These are phyloP conservation scores for Drosophila prosaltans DNA, from an alignment of 1,140 invertebrate species.

Conservation along the genomic window DNA sequence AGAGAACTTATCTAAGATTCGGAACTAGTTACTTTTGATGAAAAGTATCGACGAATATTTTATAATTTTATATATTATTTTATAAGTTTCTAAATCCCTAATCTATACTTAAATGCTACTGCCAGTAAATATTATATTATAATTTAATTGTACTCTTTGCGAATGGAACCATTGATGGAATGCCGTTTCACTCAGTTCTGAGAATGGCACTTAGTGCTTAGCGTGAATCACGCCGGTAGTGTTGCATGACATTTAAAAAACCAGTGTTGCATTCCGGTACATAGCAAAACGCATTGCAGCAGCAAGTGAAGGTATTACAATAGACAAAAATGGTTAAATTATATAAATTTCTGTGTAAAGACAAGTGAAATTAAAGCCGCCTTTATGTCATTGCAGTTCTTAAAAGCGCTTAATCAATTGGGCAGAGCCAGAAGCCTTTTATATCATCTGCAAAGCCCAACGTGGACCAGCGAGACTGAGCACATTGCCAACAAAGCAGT, in stretches of 20 bases:
- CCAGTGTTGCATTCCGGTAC: conserved; percentile 31
- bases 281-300: conserved; percentile 29
- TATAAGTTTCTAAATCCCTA: too few relatives aligned
- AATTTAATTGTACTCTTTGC: too few relatives aligned
- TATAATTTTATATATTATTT: too few relatives aligned
- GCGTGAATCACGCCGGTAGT: conserved; percentile 1
- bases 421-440: conserved; percentile 41
- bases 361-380: conserved; percentile 31
- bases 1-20: background rate
- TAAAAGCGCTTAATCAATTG: conserved; percentile 56
- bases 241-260: background rate
- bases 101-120: too few relatives aligned
- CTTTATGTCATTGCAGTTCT: conserved; percentile 71
- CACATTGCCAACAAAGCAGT: conserved; percentile 68
- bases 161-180: background rate
- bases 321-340: conserved; percentile 51
- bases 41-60: too few relatives aligned
- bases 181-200: background rate
- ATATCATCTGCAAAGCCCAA: conserved; percentile 36
- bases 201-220: background rate
- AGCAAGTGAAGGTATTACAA: conserved; percentile 64
- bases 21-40: background rate
- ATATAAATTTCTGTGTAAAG: conserved; percentile 57
- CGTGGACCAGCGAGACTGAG: conserved; percentile 46
- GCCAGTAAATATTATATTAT: too few relatives aligned